Conservation (phyloP, 1,140 invertebrate species). For the Drosophila suzukii region DNA sequence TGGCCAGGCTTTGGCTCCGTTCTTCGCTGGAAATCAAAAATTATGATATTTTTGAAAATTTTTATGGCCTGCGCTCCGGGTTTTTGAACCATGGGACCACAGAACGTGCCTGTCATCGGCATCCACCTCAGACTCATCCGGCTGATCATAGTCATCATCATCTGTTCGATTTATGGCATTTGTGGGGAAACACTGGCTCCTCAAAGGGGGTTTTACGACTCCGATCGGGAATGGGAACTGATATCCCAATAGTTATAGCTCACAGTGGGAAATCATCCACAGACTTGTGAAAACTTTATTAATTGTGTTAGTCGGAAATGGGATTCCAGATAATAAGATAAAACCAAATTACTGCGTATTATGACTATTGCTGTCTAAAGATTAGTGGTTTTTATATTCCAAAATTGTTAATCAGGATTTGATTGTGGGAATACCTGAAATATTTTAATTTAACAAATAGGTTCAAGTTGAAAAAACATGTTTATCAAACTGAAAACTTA, state of each 20-base stretch:
- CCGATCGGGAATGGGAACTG: conserved; percentile 34
- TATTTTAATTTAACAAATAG: neutral
- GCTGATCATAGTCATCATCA: conserved; percentile 34
- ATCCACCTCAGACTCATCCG: conserved; percentile 6
- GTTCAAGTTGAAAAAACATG: no score
- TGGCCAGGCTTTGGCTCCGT: conserved; percentile 36
- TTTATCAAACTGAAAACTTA: no score
- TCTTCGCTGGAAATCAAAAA: conserved; percentile 72
- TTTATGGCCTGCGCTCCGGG: conserved; percentile 50
- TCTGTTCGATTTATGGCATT: conserved; percentile 66
- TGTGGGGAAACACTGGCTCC: conserved; percentile 55
- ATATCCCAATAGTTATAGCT: conserved; percentile 19
- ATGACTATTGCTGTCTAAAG: neutral
- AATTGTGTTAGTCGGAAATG: conserved; percentile 44
- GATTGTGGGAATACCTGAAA: neutral
- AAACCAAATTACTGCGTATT: neutral
- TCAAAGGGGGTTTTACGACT: conserved; percentile 30
- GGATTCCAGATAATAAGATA: conserved; percentile 10
- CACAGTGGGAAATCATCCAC: conserved; percentile 16
- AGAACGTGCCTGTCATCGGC: conserved; percentile 57
- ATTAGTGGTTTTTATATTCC: neutral
- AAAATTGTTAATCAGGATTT: neutral
- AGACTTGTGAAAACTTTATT: conserved; percentile 51
- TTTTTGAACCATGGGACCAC: conserved; percentile 35
- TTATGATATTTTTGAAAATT: conserved; percentile 83